Conservation (phyloP, 2,888 invertebrate genomes). For the Ormia ochracea region DNA sequence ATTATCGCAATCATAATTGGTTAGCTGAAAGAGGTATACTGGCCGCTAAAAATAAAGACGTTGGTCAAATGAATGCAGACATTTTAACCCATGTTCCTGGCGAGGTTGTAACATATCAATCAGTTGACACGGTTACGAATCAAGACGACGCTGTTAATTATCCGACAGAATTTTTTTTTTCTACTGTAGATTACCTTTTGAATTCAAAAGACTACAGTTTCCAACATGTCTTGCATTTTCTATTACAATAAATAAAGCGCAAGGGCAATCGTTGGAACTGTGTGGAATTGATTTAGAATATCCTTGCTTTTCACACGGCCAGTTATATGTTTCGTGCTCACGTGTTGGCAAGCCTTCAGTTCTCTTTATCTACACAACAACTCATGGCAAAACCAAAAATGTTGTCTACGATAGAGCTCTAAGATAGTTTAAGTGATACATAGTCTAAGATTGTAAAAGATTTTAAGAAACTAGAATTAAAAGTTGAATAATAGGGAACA, state of each 20-base stretch:
- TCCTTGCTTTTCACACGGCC: constrained; percentile 26
- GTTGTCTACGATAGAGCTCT: background rate
- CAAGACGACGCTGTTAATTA: constrained; percentile 11
- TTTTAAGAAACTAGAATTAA: too few relatives aligned
- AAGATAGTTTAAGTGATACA: too few relatives aligned
- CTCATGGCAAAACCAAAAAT: constrained; percentile 17
- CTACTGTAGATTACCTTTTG: constrained; percentile 44
- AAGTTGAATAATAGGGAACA: too few relatives aligned
- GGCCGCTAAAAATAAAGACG: constrained; percentile 23
- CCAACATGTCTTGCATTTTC: constrained; percentile 43
- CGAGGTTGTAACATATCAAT: constrained; percentile 7
- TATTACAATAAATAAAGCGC: constrained; percentile 55
- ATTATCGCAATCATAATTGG: constrained; percentile 25
- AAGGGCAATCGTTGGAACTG: constrained; percentile 56
- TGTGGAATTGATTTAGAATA: constrained; percentile 35
- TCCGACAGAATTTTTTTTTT: constrained; percentile 55
- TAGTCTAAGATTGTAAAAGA: too few relatives aligned
- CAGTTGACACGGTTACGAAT: constrained; percentile 16
- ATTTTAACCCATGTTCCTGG: background rate
- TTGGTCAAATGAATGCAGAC: background rate
- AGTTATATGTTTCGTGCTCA: too few relatives aligned
- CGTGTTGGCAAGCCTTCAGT: constrained; percentile 20
- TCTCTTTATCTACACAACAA: constrained; percentile 22
- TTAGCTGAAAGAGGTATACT: constrained; percentile 36
- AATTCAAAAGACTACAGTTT: constrained; percentile 48